A percentile compares a stretch with the other conserved stretches of the same genome.
These are phyloP conservation scores for Caligus rogercresseyi DNA, from an alignment of 1,140 invertebrate genomes.

Conservation along the genomic window DNA sequence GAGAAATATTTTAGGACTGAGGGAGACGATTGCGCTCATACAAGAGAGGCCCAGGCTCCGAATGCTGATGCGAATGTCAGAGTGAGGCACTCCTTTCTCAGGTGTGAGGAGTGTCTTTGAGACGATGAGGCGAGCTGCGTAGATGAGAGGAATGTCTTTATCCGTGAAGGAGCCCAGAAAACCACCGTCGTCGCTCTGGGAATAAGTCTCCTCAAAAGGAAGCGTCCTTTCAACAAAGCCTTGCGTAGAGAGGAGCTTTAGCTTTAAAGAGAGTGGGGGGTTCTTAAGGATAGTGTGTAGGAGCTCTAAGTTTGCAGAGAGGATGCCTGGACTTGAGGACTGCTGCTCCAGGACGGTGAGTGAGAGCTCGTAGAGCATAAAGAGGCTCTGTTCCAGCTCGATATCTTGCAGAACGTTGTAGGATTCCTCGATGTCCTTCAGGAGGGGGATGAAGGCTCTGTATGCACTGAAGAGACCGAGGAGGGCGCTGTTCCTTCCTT, in stretches of 20 bases:
- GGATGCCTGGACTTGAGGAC: slow-evolving; percentile 56
- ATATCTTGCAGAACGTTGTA: background rate
- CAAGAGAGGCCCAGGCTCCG: slow-evolving; percentile 61
- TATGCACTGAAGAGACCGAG: background rate
- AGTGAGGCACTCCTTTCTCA: slow-evolving; percentile 41
- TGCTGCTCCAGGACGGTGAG: slow-evolving; percentile 45
- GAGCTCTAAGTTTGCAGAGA: slow-evolving; percentile 61
- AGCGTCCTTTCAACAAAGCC: slow-evolving; percentile 31
- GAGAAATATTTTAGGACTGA: slow-evolving; percentile 50
- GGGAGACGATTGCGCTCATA: slow-evolving; percentile 43
- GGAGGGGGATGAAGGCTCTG: slow-evolving; percentile 22
- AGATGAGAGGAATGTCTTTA: slow-evolving; percentile 45
- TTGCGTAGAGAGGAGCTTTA: slow-evolving; percentile 37
- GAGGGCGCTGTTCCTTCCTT: background rate
- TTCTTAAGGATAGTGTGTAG: slow-evolving; percentile 50
- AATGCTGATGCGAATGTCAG: slow-evolving; percentile 54
- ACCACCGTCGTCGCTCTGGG: background rate
- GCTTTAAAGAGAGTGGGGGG: slow-evolving; percentile 40
- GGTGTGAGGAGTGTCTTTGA: slow-evolving; percentile 56
- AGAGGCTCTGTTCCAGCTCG: background rate
- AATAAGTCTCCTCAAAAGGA: background rate
- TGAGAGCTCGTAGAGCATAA: slow-evolving; percentile 60
- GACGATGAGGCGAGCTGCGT: slow-evolving; percentile 50
- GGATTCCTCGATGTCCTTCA: slow-evolving; percentile 28
- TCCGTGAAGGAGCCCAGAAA: slow-evolving; percentile 45